Evolutionary conservation across 2,888 invertebrate genomes (phyloP).

Genomic region (Anorthoa munda): DNA sequence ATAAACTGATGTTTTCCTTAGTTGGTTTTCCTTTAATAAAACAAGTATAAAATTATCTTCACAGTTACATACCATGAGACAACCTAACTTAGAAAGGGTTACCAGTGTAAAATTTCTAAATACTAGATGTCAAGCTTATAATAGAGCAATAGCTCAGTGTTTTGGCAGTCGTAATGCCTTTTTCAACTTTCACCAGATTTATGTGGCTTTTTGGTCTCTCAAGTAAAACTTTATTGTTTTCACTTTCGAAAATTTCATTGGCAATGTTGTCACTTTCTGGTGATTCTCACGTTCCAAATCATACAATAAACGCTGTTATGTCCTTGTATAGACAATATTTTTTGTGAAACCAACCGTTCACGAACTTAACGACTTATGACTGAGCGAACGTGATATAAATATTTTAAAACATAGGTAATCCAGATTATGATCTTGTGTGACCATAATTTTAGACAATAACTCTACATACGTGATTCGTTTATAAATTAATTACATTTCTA

Average conservation of each 20-base stretch:
- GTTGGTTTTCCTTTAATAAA: background rate
- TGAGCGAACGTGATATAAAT: conserved; percentile 87
- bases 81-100: conserved; percentile 20
- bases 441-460: conserved; percentile 87
- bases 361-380: conserved; percentile 85
- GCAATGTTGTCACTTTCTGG: conserved; percentile 69
- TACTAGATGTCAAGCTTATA: conserved; percentile 22
- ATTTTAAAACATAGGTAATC: conserved; percentile 79
- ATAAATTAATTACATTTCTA: conserved; percentile 67
- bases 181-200: conserved; percentile 59
- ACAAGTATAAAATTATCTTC: background rate
- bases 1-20: conserved; percentile 8
- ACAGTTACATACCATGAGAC: conserved; percentile 45
- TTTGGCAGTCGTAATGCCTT: conserved; percentile 35
- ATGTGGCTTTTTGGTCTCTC: conserved; percentile 35
- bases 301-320: conserved; percentile 75
- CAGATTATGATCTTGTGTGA: conserved; percentile 85
- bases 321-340: conserved; percentile 80
- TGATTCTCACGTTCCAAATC: conserved; percentile 83
- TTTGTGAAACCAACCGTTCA: conserved; percentile 80
- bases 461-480: conserved; percentile 86
- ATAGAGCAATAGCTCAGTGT: conserved; percentile 40
- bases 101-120: conserved; percentile 29
- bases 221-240: conserved; percentile 53
- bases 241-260: conserved; percentile 64